phyloP scores from a whole-genome alignment of 2,113 vertebrate genomes.

The Calonectris borealis region DNA sequence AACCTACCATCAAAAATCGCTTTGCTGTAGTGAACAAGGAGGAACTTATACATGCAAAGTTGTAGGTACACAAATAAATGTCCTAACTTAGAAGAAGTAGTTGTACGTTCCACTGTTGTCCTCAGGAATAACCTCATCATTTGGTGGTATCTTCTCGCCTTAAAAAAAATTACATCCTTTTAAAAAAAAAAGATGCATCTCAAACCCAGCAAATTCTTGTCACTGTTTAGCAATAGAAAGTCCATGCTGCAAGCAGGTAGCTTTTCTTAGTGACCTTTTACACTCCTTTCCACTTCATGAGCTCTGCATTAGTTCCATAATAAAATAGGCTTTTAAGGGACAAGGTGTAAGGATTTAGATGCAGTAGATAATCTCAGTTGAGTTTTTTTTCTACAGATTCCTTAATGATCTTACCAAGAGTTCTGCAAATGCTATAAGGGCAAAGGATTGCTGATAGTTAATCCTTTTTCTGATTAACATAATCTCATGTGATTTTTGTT shows the following conservation, averaged over 20 bases:
- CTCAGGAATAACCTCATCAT: background rate
- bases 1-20: background rate
- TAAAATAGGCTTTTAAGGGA: background rate
- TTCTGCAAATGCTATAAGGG: background rate
- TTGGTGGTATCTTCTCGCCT: background rate
- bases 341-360: background rate
- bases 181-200: background rate
- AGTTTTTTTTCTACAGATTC: background rate
- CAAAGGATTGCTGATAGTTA: background rate
- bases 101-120: background rate
- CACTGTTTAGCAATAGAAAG: background rate
- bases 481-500: background rate
- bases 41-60: background rate
- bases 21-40: background rate
- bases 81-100: background rate
- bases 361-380: background rate
- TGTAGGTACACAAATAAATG: background rate
- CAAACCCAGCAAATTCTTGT: background rate
- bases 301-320: background rate
- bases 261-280: background rate
- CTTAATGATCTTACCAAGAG: background rate
- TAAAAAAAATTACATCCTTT: background rate
- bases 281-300: background rate
- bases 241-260: background rate
- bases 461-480: background rate